Percentiles rank a stretch among this genome's conserved stretches.
phyloP scores from a whole-genome alignment of 1,140 invertebrate species.

The Drosophila melanica region DNA sequence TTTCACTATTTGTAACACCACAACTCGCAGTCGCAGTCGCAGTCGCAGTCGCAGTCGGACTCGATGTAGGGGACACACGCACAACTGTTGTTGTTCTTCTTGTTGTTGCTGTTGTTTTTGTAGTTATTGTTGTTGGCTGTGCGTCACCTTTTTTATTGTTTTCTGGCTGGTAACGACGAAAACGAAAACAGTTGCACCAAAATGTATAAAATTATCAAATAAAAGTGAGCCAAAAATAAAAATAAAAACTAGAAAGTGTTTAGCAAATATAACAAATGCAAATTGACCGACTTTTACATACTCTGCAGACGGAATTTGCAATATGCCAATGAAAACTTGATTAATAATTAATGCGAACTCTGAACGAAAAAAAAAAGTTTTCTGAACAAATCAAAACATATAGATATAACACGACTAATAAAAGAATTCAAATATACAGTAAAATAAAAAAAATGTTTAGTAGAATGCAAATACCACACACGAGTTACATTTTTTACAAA shows the following conservation, averaged over 20 bases:
- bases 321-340: too few relatives aligned
- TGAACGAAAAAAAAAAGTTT: not conserved
- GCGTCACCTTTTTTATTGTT: slow-evolving; percentile 68
- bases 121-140: slow-evolving; percentile 43
- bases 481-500: too few relatives aligned
- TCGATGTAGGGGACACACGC: slow-evolving; percentile 60
- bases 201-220: slow-evolving; percentile 76
- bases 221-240: slow-evolving; percentile 43
- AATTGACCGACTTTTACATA: not conserved
- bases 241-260: slow-evolving; percentile 24
- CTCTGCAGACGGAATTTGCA: not conserved
- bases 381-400: too few relatives aligned
- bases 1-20: slow-evolving; percentile 78
- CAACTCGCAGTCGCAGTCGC: slow-evolving; percentile 22
- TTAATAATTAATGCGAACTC: too few relatives aligned
- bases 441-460: too few relatives aligned
- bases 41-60: not conserved
- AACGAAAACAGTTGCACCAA: slow-evolving; percentile 74
- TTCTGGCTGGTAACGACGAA: slow-evolving; percentile 60
- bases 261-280: not conserved
- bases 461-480: too few relatives aligned
- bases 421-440: too few relatives aligned
- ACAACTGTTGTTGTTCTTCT: slow-evolving; percentile 63
- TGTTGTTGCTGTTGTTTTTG: slow-evolving; percentile 10
- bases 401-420: too few relatives aligned